These are phyloP conservation scores for Yponomeuta sedellus DNA, from an alignment of 2,888 invertebrate species.

Conservation along the genomic window DNA sequence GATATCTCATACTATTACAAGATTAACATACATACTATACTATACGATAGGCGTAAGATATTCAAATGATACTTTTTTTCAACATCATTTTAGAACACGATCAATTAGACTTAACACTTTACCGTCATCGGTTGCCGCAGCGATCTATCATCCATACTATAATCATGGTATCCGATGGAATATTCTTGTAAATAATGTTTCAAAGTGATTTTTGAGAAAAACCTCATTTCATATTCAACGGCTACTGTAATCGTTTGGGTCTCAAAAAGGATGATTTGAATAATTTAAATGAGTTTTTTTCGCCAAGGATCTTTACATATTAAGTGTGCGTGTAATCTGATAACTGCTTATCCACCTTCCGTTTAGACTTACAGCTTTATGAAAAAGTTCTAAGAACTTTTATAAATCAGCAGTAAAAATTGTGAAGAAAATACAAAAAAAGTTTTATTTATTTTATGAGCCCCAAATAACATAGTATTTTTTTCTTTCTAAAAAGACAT, in stretches of 20 bases:
- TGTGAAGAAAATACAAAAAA: too few relatives aligned
- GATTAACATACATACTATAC: background rate
- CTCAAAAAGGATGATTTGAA: background rate
- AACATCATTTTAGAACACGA: background rate
- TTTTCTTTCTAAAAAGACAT: too few relatives aligned
- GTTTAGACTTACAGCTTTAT: too few relatives aligned
- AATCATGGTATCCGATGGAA: background rate
- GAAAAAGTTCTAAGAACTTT: too few relatives aligned
- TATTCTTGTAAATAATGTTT: background rate
- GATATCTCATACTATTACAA: background rate
- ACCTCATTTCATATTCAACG: background rate
- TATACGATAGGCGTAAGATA: background rate
- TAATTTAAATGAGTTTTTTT: background rate
- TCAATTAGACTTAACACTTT: slow-evolving; percentile 3
- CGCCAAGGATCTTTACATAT: background rate
- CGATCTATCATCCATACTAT: background rate
- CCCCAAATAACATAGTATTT: too few relatives aligned
- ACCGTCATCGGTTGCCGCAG: background rate
- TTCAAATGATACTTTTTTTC: background rate
- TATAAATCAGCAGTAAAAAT: too few relatives aligned
- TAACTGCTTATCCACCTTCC: too few relatives aligned
- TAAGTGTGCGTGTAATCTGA: background rate
- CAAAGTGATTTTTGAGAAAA: background rate
- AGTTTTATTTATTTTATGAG: too few relatives aligned
- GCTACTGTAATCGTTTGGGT: background rate